Evolutionary conservation across 2,888 invertebrate species (phyloP), one percentile per base, ranked within the genome.

Genomic region (Colletes collaris): DNA sequence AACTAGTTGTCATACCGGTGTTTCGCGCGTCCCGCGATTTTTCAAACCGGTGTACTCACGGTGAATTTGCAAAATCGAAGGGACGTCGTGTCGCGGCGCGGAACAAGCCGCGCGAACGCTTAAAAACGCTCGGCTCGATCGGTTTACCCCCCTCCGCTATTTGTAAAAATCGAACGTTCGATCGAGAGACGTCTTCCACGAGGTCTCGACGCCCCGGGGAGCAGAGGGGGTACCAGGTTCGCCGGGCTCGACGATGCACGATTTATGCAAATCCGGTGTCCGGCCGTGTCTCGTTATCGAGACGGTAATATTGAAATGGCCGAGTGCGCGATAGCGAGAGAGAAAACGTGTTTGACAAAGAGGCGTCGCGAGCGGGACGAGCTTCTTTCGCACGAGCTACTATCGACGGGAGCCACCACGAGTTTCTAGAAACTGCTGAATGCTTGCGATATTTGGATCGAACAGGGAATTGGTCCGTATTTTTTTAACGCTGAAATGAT

Each of bases 1-100:
- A 84, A 82, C 82, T 85, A 86, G 86, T 87, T 85, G 85, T 86
- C 85, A 84, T 82, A 81, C 80, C 79, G 74, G 77, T 82, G 84
- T 80, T 82, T 82, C 73, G 59, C 83, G 70, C 53, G 69, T 8
- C n/a, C 55, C 40, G 27, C 27, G 64, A 75, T 77, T 82, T 86
- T 86, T 85, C 68, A 74, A 60, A 53, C 73, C 66, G 49, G 63
- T 40, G 77, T 56, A n/a, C 53, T 27, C 68, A 19, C 64, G 64
- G 65, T 55, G 69, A 76, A 69, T 69, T 76, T 55, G 79, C 67
- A 67, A 60, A 67, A 70, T 35, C 52, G 46, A 16, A 10, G 64
- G 66, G 27, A 76, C 16, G 59, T 59, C 72, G 50, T 10, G 49
- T n/a, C 49, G 10, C 40, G 55, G 6, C 19, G 7, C 8, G 52